Evolutionary conservation across 37 sponge, comb jelly and placozoan species (phyloP).

Genomic region (Crambe crambe): DNA sequence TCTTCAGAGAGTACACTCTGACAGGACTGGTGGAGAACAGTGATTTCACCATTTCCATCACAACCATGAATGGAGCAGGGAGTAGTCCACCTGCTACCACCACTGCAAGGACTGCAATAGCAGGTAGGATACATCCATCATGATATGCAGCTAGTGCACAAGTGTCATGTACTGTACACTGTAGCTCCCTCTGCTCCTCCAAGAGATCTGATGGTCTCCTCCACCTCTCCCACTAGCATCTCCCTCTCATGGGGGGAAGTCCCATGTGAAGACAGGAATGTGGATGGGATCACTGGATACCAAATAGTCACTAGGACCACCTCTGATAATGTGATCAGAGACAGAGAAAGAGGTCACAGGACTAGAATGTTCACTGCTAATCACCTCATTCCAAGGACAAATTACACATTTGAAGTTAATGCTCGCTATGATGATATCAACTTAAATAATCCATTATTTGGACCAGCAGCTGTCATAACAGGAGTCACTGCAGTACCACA

Average conservation of each 20-base stretch:
- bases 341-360: not conserved
- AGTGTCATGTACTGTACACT: not conserved
- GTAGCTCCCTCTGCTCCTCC: constrained; percentile 28
- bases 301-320: not conserved
- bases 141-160: not conserved
- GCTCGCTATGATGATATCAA: not conserved
- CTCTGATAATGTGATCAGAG: not conserved
- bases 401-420: constrained; percentile 11
- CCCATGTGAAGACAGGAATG: constrained; percentile 9
- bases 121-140: not conserved
- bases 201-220: not conserved
- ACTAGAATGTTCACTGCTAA: not conserved
- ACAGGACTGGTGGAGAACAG: constrained; percentile 37
- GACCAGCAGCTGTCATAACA: not conserved
- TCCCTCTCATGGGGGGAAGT: constrained; percentile 13
- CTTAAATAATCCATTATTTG: not conserved
- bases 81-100: not conserved
- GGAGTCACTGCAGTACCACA: not conserved
- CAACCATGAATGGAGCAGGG: constrained; percentile 31
- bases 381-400: constrained; percentile 20
- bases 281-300: constrained; percentile 23
- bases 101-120: not conserved
- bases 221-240: constrained; percentile 13
- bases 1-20: constrained; percentile 9
- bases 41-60: constrained; percentile 18